phyloP scores from a whole-genome alignment of 1,140 invertebrate species.

The Cotesia typhae region DNA sequence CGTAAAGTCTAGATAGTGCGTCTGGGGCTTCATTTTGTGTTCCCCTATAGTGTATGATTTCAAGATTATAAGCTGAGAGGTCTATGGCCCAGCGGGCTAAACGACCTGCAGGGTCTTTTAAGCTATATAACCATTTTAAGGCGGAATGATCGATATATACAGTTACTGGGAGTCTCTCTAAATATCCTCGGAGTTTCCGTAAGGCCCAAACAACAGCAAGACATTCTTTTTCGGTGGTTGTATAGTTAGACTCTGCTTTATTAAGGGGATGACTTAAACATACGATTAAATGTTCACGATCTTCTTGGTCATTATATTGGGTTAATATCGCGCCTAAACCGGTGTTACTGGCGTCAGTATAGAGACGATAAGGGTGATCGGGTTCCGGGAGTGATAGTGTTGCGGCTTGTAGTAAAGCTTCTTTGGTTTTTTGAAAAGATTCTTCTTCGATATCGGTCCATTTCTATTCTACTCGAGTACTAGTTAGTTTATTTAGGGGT shows the following conservation, averaged over 20 bases:
- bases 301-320: background rate
- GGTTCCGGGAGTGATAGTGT: background rate
- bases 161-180: too few species aligned
- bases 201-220: too few species aligned
- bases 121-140: too few species aligned
- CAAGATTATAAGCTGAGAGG: too few species aligned
- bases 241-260: background rate
- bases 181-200: too few species aligned
- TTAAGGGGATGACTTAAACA: slow-evolving; percentile 1
- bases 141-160: too few species aligned
- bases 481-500: slow-evolving; percentile 21
- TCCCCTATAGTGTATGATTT: too few species aligned
- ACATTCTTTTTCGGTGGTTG: background rate
- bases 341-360: background rate
- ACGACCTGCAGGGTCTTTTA: too few species aligned
- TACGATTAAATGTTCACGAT: slow-evolving; percentile 5
- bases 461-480: slow-evolving; percentile 15
- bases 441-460: slow-evolving; percentile 33
- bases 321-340: slow-evolving; percentile 5
- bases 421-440: slow-evolving; percentile 29
- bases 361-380: too few species aligned
- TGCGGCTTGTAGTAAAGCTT: slow-evolving; percentile 15
- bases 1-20: too few species aligned
- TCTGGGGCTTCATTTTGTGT: too few species aligned
- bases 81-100: too few species aligned